Percentiles rank a stretch among this genome's conserved stretches.
These are phyloP conservation scores for Pelobates fuscus DNA, from an alignment of 2,113 vertebrate species.

Conservation along the genomic window DNA sequence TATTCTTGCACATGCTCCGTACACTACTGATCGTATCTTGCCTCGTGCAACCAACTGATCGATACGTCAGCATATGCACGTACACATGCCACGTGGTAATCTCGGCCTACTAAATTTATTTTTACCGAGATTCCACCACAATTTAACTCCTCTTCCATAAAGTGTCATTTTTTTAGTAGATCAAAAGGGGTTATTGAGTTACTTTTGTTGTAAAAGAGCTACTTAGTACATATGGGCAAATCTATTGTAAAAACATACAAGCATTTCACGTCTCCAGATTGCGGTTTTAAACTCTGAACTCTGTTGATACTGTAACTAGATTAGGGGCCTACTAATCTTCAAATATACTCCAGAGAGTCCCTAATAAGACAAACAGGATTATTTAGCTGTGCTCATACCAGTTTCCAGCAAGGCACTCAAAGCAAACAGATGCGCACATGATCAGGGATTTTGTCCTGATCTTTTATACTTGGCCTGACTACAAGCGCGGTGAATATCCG, in stretches of 20 bases:
- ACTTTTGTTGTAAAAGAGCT: background rate
- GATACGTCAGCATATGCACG: too few relatives aligned
- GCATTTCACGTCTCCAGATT: background rate
- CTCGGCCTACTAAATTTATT: too few relatives aligned
- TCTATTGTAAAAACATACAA: background rate
- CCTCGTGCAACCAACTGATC: too few relatives aligned
- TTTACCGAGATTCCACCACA: too few relatives aligned
- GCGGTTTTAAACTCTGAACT: conserved; percentile 5
- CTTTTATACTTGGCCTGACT: background rate
- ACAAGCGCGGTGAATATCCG: background rate
- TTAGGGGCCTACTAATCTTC: conserved; percentile 36
- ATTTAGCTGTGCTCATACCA: conserved; percentile 1
- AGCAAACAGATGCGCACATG: conserved; percentile 34
- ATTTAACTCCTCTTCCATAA: too few relatives aligned
- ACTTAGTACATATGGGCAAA: background rate
- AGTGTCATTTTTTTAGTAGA: too few relatives aligned
- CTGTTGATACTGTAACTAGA: conserved; percentile 39
- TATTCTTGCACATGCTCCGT: too few relatives aligned
- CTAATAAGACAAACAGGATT: conserved; percentile 45
- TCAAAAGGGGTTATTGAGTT: too few relatives aligned
- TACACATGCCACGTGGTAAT: too few relatives aligned
- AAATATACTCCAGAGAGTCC: conserved; percentile 31
- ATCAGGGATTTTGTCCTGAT: background rate
- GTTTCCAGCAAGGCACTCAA: conserved; percentile 18
- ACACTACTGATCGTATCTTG: too few relatives aligned